Conservation (phyloP, 2,888 invertebrate species). For the Slavum lentiscoides region DNA sequence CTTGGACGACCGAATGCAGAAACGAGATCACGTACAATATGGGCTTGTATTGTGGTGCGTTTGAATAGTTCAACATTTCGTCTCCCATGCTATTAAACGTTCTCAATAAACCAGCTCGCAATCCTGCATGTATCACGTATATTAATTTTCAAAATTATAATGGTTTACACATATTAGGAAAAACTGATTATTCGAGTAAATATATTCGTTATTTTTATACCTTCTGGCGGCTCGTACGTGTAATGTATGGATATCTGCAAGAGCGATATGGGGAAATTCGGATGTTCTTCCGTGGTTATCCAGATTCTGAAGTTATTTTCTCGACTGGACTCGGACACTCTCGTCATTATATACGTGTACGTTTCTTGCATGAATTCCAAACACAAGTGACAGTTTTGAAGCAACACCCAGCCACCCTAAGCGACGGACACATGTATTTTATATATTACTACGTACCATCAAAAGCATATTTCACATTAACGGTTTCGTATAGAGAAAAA, state of each 20-base stretch:
- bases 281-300: conserved; percentile 93
- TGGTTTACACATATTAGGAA: no score
- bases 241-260: conserved; percentile 66
- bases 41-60: conserved; percentile 90
- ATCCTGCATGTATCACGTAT: conserved; percentile 62
- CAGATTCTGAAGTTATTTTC: conserved; percentile 80
- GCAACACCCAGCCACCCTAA: conserved; percentile 88
- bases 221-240: conserved; percentile 96
- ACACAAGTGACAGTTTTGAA: conserved; percentile 94
- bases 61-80: conserved; percentile 89
- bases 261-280: conserved; percentile 86
- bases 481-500: no score
- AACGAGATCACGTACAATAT: conserved; percentile 91
- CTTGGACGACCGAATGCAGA: conserved; percentile 92
- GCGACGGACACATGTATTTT: conserved; percentile 27
- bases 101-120: conserved; percentile 87
- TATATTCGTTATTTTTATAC: conserved; percentile 59
- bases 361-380: conserved; percentile 90
- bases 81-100: conserved; percentile 89
- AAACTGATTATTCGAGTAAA: no score
- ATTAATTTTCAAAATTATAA: no score
- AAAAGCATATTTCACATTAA: no score
- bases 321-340: conserved; percentile 79
- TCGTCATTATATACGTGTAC: conserved; percentile 79
- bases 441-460: no score